Percentiles rank a stretch among this genome's conserved stretches.
Evolutionary conservation across 2,113 vertebrate genomes (phyloP).

Genomic region (Cathartes aura): DNA sequence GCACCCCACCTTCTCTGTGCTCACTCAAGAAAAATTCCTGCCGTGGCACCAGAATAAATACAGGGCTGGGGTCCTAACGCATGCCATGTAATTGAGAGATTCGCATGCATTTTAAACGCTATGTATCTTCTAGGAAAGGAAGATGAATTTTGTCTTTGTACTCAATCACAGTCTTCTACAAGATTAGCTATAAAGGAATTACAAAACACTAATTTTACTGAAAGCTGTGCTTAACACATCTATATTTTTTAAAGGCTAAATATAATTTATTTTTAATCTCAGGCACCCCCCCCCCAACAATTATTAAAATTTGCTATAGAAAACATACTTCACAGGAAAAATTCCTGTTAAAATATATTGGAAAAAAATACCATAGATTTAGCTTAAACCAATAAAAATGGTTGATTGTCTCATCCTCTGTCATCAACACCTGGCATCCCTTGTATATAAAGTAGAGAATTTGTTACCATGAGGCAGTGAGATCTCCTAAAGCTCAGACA

Average conservation of each 20-base stretch:
- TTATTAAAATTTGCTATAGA: not conserved
- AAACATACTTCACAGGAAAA: not conserved
- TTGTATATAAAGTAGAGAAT: not conserved
- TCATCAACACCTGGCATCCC: not conserved
- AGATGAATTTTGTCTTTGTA: not conserved
- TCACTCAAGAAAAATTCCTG: not conserved
- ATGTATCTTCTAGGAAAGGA: not conserved
- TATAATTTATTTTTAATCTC: not conserved
- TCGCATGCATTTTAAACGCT: not conserved
- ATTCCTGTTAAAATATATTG: not conserved
- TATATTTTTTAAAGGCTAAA: not conserved
- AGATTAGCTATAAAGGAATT: not conserved
- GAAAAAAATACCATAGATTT: not conserved
- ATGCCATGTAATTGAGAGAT: not conserved
- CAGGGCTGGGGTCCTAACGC: not conserved
- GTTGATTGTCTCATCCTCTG: not conserved
- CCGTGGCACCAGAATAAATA: not conserved
- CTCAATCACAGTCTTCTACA: not conserved
- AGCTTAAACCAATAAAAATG: not conserved
- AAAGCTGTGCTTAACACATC: not conserved
- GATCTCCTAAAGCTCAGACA: not conserved
- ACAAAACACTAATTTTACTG: not conserved
- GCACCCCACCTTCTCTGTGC: not conserved
- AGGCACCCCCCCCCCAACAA: accelerated
- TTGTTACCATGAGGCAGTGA: not conserved